Evolutionary conservation across 1,140 invertebrate genomes (phyloP).

Genomic region (Paralvinella palmiformis): DNA sequence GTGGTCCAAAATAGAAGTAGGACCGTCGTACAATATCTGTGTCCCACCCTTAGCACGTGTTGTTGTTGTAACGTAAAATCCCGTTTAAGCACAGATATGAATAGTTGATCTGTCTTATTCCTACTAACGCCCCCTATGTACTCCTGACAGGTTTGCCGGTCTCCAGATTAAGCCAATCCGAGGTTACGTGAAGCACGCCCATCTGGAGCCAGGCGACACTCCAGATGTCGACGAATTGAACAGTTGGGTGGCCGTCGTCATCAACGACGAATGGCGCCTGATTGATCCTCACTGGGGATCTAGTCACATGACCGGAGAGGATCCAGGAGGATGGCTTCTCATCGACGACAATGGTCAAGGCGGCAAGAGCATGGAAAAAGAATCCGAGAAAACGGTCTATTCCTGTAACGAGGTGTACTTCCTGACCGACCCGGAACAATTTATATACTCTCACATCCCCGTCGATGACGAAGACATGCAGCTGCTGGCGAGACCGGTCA

Average conservation of each 20-base stretch:
- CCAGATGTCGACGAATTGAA: no score
- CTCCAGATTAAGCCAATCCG: no score
- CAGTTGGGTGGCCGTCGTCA: neutral
- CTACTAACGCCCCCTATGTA: no score
- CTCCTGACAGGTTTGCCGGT: no score
- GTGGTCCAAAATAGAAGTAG: no score
- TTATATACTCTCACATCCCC: slow-evolving; percentile 9
- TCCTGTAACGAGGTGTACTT: slow-evolving; percentile 5
- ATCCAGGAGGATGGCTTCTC: neutral
- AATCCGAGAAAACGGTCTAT: neutral
- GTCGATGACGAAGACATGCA: neutral
- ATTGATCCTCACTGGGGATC: neutral
- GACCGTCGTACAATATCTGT: no score
- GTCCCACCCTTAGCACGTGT: no score
- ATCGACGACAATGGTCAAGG: slow-evolving; percentile 6
- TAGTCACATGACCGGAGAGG: neutral
- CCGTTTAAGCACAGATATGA: no score
- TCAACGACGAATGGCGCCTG: neutral
- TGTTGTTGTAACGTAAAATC: no score
- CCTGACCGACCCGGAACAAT: slow-evolving; percentile 8
- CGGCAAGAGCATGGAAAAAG: neutral
- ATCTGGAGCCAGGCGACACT: no score
- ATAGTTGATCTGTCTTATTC: no score
- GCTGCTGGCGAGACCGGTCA: slow-evolving; percentile 3
- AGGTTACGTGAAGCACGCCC: no score